Evolutionary conservation across 1,140 invertebrate genomes (phyloP), one percentile per base, ranked within the genome.

Genomic region (Drosophila obscura): DNA sequence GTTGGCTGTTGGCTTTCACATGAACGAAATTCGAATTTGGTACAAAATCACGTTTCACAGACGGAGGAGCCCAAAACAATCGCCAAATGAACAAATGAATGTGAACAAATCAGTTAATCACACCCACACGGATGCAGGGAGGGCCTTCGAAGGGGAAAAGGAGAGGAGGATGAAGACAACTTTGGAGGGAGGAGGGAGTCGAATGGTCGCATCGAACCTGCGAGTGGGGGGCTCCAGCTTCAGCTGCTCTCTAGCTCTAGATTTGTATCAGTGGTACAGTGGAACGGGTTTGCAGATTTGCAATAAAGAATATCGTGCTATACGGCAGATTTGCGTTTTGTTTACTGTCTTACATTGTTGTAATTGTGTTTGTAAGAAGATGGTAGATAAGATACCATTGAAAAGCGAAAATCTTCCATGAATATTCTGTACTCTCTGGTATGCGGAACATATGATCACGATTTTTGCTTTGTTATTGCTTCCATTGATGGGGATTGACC

Each of bases 101-200:
- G 88, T 90, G 82, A 90, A 90, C 88, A 90, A 90, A 90, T 90
- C 88, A 90, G 80, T 90, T 87, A 90, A 90, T 90, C 88, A 90
- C 88, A 90, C 88, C 88, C 83, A 90, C 88, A 90, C 88, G 77
- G 79, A 67, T 75, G 53, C 24, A 57, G 24, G 41, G 43, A 24
- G 72, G 45, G 41, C 31, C 71, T 4, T 15, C 6, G 4, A 16
- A 26, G 13, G 6, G 35, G 26, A 50, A 7, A 16, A 45, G 35
- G 28, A 59, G 65, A 43, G 15, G 22, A 28, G 1, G 24, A 50
- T 26, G 49, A 5, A 24, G 44, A 4, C 49, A 43, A 26, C 11
- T 2, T 35, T 28, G 58, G 26, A 1, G 26, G 26, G 1, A 7
- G 28, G 28, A 31, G 8, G 8, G 31, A 35, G 31, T 52, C 52